phyloP scores from a whole-genome alignment of 2,113 vertebrate genomes.

The Alexandromys fortis region DNA sequence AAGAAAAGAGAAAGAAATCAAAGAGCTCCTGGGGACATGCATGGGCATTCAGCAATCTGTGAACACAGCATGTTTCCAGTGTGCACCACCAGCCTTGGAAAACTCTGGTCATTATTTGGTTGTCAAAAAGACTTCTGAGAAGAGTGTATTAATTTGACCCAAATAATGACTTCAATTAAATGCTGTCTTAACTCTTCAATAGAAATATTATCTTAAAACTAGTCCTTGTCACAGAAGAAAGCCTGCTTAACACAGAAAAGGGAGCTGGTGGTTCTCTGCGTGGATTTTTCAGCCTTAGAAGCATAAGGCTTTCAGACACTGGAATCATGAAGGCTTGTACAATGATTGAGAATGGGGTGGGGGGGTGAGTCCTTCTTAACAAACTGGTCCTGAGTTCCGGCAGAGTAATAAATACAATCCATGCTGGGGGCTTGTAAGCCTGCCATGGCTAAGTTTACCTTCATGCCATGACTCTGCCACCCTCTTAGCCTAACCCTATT shows the following conservation, averaged over 20 bases:
- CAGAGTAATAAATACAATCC: background rate
- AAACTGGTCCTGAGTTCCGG: background rate
- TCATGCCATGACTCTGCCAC: background rate
- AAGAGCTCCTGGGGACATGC: constrained; percentile 69
- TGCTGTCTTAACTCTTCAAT: constrained; percentile 18
- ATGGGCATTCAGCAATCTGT: constrained; percentile 19
- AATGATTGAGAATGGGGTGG: background rate
- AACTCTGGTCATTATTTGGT: constrained; percentile 50
- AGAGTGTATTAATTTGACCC: constrained; percentile 47
- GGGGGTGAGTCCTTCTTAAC: background rate
- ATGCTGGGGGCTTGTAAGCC: background rate
- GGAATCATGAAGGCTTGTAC: background rate
- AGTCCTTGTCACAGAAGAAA: background rate
- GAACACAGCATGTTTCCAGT: constrained; percentile 45
- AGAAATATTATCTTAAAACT: constrained; percentile 37
- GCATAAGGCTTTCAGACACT: background rate
- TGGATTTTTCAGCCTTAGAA: background rate
- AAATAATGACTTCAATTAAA: constrained; percentile 43
- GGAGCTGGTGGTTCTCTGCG: background rate
- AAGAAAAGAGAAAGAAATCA: constrained; percentile 77
- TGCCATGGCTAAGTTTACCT: background rate
- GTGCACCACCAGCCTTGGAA: background rate
- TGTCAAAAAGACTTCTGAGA: constrained; percentile 54
- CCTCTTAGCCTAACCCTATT: background rate
- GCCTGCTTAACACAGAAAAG: background rate